Evolutionary conservation across 1,140 invertebrate genomes (phyloP), one percentile per base, ranked within the genome.

Genomic region (Euwallacea fornicatus): DNA sequence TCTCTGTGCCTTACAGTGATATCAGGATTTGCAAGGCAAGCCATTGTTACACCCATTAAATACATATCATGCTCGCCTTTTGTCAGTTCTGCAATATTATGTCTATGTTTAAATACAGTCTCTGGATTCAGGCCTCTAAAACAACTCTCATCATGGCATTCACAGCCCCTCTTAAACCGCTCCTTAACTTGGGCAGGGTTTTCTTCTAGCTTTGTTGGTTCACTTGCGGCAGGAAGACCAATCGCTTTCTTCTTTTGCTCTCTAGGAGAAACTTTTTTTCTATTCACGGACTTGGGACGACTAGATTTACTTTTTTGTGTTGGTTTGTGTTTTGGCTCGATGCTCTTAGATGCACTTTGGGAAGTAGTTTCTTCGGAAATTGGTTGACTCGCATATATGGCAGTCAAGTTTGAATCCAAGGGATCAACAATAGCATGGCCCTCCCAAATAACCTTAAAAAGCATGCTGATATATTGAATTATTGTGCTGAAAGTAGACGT

Each of bases 41-140:
- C 90, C 90, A 91, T 92, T 7, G 90, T 92, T 13, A 93, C 88
- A 50, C 90, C 91, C 91, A 91, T 91, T 69, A 91, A 81, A 77
- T 92, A 92, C 88, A 90, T 89, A 76, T 89, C 88, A 79, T 88
- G 87, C 75, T 76, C 78, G 9, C 73, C 76, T 77, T 77, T 77
- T 43, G 76, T 92, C 15, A 93, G 79, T 79, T 93, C 91, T 3
- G 91, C 90, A 69, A 92, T 92, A 74, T 92, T 92, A 8, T 92
- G 76, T 69, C 91, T 82, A 76, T 92, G 91, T 46, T 88, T 87
- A 78, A 91, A 92, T 3, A 92, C 90, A 72, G 85, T 86, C 73
- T 91, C 90, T 4, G 90, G 85, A 79, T 89, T 90, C 41, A 93
- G 81, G 7, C 88, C 87, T 69, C 86, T 83, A 76, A 92, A 92